These are phyloP conservation scores for Drosophila anomelani DNA, from an alignment of 2,888 invertebrate genomes.

Conservation along the genomic window DNA sequence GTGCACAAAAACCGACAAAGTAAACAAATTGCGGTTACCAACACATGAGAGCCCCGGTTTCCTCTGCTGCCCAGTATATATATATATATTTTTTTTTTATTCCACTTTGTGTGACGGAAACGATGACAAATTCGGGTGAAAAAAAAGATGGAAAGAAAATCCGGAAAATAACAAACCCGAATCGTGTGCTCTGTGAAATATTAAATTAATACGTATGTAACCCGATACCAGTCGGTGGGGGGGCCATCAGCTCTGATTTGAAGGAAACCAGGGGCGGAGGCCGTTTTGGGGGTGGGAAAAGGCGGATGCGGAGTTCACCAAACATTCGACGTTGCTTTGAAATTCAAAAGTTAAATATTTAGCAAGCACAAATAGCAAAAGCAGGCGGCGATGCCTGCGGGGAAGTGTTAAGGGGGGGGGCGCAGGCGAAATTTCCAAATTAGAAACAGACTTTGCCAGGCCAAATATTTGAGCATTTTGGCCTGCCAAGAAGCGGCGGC, in stretches of 20 bases:
- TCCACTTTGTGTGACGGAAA: conserved; percentile 33
- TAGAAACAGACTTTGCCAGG: conserved; percentile 51
- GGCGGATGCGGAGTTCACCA: conserved; percentile 27
- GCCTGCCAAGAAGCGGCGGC: conserved; percentile 27
- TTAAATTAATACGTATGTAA: conserved; percentile 59
- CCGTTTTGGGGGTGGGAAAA: neutral
- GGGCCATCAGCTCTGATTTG: conserved; percentile 49
- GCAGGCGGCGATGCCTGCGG: conserved; percentile 23
- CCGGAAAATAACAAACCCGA: conserved; percentile 23
- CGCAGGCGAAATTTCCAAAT: conserved; percentile 38
- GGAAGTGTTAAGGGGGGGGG: conserved; percentile 21
- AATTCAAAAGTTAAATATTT: conserved; percentile 71
- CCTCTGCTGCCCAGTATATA: conserved; percentile 2
- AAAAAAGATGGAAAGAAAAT: conserved; percentile 1
- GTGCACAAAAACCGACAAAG: conserved; percentile 72
- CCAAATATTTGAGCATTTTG: conserved; percentile 51
- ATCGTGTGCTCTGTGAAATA: conserved; percentile 48
- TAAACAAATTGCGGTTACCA: conserved; percentile 74
- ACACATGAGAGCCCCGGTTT: conserved; percentile 56
- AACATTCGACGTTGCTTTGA: conserved; percentile 61
- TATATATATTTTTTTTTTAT: conserved; percentile 1
- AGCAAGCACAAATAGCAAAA: conserved; percentile 55
- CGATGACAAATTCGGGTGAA: conserved; percentile 38
- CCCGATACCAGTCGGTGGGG: conserved; percentile 43
- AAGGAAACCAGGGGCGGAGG: conserved; percentile 3